Percentiles rank a stretch among this genome's conserved stretches.
phyloP scores from a whole-genome alignment of 2,113 vertebrate species.

The Antennarius striatus region DNA sequence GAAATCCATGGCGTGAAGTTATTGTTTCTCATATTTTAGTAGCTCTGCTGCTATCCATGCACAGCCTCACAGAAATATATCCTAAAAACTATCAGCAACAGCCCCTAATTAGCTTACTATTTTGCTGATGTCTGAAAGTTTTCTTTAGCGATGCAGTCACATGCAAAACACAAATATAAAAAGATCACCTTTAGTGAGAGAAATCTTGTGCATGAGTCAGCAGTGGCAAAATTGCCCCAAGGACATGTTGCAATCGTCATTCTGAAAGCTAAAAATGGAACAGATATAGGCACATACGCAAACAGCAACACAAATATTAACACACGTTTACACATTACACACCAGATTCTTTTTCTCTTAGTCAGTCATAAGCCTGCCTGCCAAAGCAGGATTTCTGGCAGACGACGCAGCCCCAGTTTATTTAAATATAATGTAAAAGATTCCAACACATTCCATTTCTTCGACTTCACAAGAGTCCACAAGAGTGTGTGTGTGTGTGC shows the following conservation, averaged over 20 bases:
- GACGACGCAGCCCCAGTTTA: neutral
- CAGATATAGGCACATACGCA: constrained; percentile 2
- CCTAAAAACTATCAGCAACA: constrained; percentile 23
- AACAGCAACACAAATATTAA: constrained; percentile 18
- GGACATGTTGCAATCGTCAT: neutral
- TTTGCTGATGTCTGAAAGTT: constrained; percentile 28
- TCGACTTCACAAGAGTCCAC: constrained; percentile 15
- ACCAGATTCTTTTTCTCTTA: constrained; percentile 7
- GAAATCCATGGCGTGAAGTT: constrained; percentile 48
- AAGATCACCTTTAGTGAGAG: constrained; percentile 36
- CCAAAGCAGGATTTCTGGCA: neutral
- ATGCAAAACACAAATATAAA: constrained; percentile 6
- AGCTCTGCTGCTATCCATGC: constrained; percentile 6
- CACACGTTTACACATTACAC: constrained; percentile 6
- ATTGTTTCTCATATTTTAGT: constrained; percentile 41
- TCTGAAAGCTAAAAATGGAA: constrained; percentile 1
- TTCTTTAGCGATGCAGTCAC: constrained; percentile 34
- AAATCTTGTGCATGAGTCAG: constrained; percentile 26
- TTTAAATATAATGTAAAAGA: neutral
- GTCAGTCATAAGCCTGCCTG: too few relatives aligned
- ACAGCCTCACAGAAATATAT: constrained; percentile 16
- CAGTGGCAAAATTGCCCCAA: constrained; percentile 26
- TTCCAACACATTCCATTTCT: constrained; percentile 21
- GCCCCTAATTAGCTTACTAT: constrained; percentile 39
- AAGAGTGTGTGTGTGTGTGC: constrained; percentile 10